Conservation (phyloP, 2,888 invertebrate genomes). For the Eristalis pertinax region DNA sequence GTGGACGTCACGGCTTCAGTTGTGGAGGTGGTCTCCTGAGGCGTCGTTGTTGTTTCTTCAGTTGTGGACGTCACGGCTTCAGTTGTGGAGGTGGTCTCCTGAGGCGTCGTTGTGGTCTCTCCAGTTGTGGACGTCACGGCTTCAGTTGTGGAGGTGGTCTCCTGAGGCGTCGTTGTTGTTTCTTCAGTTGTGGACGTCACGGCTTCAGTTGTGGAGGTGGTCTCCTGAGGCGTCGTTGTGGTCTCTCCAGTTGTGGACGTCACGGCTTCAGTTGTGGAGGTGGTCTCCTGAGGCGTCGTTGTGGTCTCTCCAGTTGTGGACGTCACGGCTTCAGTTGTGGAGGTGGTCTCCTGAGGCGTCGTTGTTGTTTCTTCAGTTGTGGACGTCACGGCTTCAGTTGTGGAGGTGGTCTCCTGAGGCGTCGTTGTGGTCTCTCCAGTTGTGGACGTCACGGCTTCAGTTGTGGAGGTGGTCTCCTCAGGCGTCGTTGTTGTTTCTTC, state of each 20-base stretch:
- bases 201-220: not conserved
- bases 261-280: not conserved
- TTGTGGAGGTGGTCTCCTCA: not conserved
- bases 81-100: not conserved
- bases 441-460: not conserved
- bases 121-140: not conserved
- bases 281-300: not conserved
- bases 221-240: not conserved
- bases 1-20: not conserved
- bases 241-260: not conserved
- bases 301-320: not conserved
- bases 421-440: not conserved
- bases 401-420: not conserved
- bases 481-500: not conserved
- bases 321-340: not conserved
- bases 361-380: not conserved
- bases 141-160: not conserved
- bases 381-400: not conserved
- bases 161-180: not conserved
- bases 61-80: not conserved
- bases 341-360: not conserved
- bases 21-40: not conserved
- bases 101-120: not conserved
- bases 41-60: not conserved
- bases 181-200: conserved; percentile 1